These are phyloP conservation scores for Caloenas nicobarica DNA, from an alignment of 2,113 vertebrate species.

Conservation along the genomic window DNA sequence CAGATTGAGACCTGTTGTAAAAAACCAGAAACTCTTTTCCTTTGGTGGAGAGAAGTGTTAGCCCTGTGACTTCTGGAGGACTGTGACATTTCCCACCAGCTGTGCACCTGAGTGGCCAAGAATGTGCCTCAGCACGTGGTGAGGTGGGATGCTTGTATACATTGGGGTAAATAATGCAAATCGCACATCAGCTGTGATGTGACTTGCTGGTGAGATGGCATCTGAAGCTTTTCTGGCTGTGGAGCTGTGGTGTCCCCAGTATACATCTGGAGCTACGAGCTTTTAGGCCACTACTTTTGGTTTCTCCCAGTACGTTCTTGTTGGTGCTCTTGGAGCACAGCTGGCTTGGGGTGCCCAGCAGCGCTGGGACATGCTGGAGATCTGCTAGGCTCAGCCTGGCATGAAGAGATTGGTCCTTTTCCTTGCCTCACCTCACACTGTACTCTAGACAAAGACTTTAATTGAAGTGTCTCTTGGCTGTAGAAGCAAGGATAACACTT, in stretches of 20 bases:
- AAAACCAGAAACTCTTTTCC: neutral
- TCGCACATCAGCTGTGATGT: neutral
- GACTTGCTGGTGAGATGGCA: neutral
- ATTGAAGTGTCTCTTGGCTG: neutral
- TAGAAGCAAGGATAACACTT: neutral
- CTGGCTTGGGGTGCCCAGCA: neutral
- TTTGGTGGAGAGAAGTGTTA: neutral
- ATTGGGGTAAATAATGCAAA: neutral
- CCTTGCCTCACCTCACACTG: neutral
- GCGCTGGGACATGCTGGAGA: neutral
- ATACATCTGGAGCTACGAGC: neutral
- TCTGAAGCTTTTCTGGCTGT: neutral
- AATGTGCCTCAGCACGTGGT: rapidly evolving
- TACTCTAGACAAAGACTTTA: neutral
- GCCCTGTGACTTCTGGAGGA: neutral
- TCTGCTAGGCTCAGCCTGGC: neutral
- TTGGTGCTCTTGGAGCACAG: neutral
- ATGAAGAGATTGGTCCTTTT: neutral
- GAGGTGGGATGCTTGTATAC: neutral
- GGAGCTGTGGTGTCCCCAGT: neutral
- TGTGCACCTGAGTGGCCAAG: neutral
- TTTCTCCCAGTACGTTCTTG: neutral
- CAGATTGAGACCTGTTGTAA: neutral
- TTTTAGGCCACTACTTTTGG: neutral
- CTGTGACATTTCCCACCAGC: neutral